Conservation (phyloP, 2,113 vertebrate genomes). For the Felis catus region F.catus_Fca126_mat1.0 CM031422.1:16509501-16510000, state of each 20-base stretch:
- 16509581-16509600: neutral
- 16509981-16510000: neutral
- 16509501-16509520: neutral
- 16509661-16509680: neutral
- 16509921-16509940: neutral
- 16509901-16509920: neutral
- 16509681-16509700: neutral
- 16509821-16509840: neutral
- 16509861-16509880: neutral
- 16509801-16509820: neutral
- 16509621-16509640: neutral
- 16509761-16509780: neutral
- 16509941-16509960: neutral
- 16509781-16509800: neutral
- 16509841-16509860: neutral
- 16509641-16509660: neutral
- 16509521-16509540: neutral
- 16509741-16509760: neutral
- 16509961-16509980: neutral
- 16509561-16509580: neutral
- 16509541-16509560: neutral
- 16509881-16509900: neutral
- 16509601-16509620: neutral
- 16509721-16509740: neutral
- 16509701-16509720: neutral